Evolutionary conservation across 2,113 vertebrate species (phyloP).

Genomic region (Planiliza haematocheilus): DNA sequence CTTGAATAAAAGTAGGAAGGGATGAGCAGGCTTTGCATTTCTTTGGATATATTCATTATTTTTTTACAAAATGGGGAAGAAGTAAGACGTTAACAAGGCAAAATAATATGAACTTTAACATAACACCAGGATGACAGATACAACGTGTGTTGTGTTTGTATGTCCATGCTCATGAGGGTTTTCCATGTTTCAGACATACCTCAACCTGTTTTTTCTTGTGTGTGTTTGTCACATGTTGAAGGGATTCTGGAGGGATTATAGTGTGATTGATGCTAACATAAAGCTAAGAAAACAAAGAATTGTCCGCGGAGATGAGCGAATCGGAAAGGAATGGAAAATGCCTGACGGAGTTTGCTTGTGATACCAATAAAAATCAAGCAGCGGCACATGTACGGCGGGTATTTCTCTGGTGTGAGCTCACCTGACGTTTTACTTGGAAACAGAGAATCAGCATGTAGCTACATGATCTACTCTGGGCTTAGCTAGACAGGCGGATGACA

Average conservation of each 20-base stretch:
- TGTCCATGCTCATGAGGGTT: neutral
- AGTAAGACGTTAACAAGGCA: too few species aligned
- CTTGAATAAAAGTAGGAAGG: too few species aligned
- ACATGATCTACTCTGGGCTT: conserved; percentile 42
- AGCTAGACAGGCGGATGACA: conserved; percentile 3
- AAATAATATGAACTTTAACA: too few species aligned
- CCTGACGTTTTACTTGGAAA: conserved; percentile 38
- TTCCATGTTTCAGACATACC: conserved; percentile 38
- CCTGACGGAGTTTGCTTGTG: neutral
- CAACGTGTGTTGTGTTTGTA: too few species aligned
- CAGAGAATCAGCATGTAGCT: conserved; percentile 38
- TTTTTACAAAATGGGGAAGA: too few species aligned
- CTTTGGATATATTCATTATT: too few species aligned
- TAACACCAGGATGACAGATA: too few species aligned
- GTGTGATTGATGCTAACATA: conserved; percentile 51
- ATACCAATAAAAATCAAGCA: neutral
- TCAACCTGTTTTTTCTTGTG: conserved; percentile 47
- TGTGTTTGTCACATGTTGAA: conserved; percentile 15
- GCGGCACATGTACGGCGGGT: neutral
- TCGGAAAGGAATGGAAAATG: conserved; percentile 13
- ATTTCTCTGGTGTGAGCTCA: conserved; percentile 9
- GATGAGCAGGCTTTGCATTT: too few species aligned
- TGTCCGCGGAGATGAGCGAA: neutral
- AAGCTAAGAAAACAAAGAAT: conserved; percentile 50
- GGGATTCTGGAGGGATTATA: conserved; percentile 29